Base-by-base conservation (phyloP, 1,140 invertebrate species). In the Psilanteris sp. region DNA sequence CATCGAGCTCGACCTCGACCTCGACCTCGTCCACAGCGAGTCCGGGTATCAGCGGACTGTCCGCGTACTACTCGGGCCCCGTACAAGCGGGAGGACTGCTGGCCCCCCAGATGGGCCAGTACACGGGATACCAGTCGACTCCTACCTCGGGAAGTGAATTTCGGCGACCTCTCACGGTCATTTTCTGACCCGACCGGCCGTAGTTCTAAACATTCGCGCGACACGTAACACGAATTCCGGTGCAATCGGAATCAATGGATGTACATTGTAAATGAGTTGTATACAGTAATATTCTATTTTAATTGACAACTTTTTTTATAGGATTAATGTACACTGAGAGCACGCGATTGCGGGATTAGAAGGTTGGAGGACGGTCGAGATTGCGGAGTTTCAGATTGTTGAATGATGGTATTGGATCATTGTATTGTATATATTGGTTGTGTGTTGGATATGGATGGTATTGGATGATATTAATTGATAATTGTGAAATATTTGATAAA, bases 161-260 rank as follows among this genome's bases (percentile, higher is more conserved):
- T 85, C 89, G 94, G 50, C 90, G 94, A 80, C 94, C 95, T 1
- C 85, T 96, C 6, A 93, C 94, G 24, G 94, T 96, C 61, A 95
- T 96, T 91, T 95, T 95, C 91, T 96, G 94, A 95, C 93, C 93
- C 91, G 92, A 93, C 79, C 88, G 87, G 81, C 71, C 82, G 13
- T 88, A 88, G 83, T 81, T 85, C 41, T 79, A 77, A 85, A 79
- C 82, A 32, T 71, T 83, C 37, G 46, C 79, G 79, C 34, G 59
- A 52, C 5, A 27, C 10, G 43, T 39, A 43, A 62, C 32, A 34
- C 41, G 15, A 11, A 57, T 64, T 73, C 57, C 54, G 52, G 46
- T 18, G n/a, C 15, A 10, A 32, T 72, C 55, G 41, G 55, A 62
- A 62, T 48, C 31, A 54, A 24, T 55, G 39, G 46, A 14, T 72